Evolutionary conservation across 2,113 vertebrate genomes (phyloP), one percentile per base, ranked within the genome.

Genomic region (Tetrax tetrax): DNA sequence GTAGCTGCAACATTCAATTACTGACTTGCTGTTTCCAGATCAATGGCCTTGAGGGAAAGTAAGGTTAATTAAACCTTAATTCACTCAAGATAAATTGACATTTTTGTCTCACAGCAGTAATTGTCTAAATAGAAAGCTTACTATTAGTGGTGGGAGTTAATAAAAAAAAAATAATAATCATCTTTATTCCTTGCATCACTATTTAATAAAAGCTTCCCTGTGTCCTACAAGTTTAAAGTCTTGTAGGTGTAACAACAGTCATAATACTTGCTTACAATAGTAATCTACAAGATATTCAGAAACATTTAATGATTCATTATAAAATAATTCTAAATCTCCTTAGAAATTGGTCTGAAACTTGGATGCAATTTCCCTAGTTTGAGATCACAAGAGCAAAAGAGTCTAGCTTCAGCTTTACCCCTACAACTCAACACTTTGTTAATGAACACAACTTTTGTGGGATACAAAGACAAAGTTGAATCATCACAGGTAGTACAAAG

Each of bases 51-150:
- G 27, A 91, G 96, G 92, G 81, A 72, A 95, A 63, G 9, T 74
- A 87, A 96, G 84, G 77, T 94, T 97, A 98, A 98, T 97, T 97
- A 97, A 98, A 84, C 47, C 63, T 98, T 96, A 98, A 97, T 97
- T 95, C 87, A 96, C 56, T 96, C 76, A 96, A 96, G 95, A 96
- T 89, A 96, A 96, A 95, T 96, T 93, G 95, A 95, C 93, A 71
- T 87, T 96, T 96, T 96, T 92, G 76, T 96, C 69, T 95, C 90
- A 95, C 48, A 92, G 80, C 50, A 93, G 38, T 76, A 95, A 94
- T 91, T 95, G 85, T 81, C 83, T 95, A 89, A 96, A 92, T 56
- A 94, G 79, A 95, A 95, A 95, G 17, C 41, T 95, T 95, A 72
- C 63, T 63, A 85, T 56, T 77, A 90, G 72, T 81, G 37, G 31